phyloP scores from a whole-genome alignment of 2,888 invertebrate species.

The Ligdia adustata region DNA sequence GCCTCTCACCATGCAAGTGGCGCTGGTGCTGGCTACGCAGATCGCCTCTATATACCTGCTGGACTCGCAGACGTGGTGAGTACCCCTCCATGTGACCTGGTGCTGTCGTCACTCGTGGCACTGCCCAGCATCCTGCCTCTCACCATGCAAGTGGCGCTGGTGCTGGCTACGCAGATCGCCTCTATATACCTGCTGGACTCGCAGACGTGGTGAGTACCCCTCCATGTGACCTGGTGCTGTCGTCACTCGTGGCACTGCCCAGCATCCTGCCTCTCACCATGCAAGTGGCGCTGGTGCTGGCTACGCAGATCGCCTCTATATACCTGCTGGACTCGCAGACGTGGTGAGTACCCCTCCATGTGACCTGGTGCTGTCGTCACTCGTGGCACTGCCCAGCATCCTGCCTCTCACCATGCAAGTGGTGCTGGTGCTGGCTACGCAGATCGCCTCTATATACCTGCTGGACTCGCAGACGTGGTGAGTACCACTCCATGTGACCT shows the following conservation, averaged over 20 bases:
- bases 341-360: constrained; percentile 86
- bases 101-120: constrained; percentile 88
- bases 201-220: constrained; percentile 86
- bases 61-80: constrained; percentile 85
- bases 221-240: too few species aligned
- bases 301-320: constrained; percentile 81
- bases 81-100: too few species aligned
- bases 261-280: constrained; percentile 88
- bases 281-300: constrained; percentile 85
- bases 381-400: neutral
- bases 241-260: constrained; percentile 86
- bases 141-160: constrained; percentile 85
- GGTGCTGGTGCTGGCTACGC: too few species aligned
- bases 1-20: constrained; percentile 88
- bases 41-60: constrained; percentile 71
- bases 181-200: constrained; percentile 67
- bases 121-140: constrained; percentile 87
- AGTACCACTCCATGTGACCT: too few species aligned
- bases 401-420: too few species aligned
- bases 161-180: constrained; percentile 84
- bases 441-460: too few species aligned
- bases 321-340: constrained; percentile 79
- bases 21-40: constrained; percentile 83
- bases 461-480: too few species aligned
- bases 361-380: too few species aligned